phyloP scores from a whole-genome alignment of 2,797 vertebrate species.

The Rhyacichthys aspro region DNA sequence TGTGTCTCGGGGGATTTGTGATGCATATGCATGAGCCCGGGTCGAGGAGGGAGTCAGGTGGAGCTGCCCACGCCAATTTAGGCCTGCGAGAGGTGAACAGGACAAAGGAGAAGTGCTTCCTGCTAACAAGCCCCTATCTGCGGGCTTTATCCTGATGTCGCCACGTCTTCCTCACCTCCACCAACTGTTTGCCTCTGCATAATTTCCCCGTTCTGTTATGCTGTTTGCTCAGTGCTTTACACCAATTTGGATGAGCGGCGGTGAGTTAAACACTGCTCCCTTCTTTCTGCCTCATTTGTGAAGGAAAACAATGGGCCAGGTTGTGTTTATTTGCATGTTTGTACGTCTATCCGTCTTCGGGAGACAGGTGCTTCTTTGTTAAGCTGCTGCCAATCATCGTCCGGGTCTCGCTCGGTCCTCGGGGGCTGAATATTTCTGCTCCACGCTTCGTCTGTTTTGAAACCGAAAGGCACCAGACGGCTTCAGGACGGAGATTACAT shows the following conservation, averaged over 20 bases:
- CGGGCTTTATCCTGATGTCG: constrained; percentile 79
- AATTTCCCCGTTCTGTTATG: constrained; percentile 65
- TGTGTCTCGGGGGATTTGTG: constrained; percentile 86
- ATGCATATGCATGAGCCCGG: constrained; percentile 94
- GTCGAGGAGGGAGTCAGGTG: constrained; percentile 69
- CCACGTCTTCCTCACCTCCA: constrained; percentile 64
- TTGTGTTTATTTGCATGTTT: constrained; percentile 62
- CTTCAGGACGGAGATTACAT: constrained; percentile 60
- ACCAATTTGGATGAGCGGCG: constrained; percentile 77
- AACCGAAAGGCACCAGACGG: constrained; percentile 50
- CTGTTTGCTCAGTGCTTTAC: constrained; percentile 27
- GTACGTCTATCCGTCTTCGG: constrained; percentile 40
- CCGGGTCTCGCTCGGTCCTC: constrained; percentile 19
- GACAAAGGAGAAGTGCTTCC: constrained; percentile 84
- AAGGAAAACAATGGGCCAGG: constrained; percentile 47
- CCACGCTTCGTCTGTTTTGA: constrained; percentile 44
- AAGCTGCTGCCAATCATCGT: constrained; percentile 41
- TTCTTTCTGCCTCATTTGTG: constrained; percentile 73
- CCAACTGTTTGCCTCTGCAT: constrained; percentile 70
- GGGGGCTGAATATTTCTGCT: constrained; percentile 35
- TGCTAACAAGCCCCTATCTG: constrained; percentile 93
- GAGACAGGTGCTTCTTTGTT: constrained; percentile 72
- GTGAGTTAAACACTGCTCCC: constrained; percentile 70
- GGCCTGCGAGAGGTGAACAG: constrained; percentile 82
- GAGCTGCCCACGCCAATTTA: constrained; percentile 93